Conservation (phyloP, 1,140 invertebrate species). For the Micrasema minimum region DNA sequence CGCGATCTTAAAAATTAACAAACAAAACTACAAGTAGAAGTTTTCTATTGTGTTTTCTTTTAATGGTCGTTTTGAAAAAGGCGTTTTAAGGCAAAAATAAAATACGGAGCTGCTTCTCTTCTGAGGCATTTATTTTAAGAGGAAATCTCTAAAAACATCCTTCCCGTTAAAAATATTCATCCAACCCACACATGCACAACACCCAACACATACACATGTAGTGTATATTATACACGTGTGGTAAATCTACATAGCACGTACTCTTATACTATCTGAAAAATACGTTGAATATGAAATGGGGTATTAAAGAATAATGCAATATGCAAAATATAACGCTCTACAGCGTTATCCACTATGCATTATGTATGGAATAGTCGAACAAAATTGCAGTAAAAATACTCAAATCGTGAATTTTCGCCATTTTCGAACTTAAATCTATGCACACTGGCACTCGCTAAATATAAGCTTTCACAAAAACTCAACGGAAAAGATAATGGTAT, state of each 20-base stretch:
- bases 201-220: background rate
- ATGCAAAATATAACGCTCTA: constrained; percentile 7
- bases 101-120: no score
- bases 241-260: background rate
- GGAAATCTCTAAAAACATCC: no score
- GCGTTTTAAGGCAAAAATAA: no score
- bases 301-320: constrained; percentile 15
- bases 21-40: no score
- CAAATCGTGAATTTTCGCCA: constrained; percentile 11
- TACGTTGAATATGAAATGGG: constrained; percentile 10
- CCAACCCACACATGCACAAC: background rate
- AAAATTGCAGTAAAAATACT: constrained; percentile 13
- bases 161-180: no score
- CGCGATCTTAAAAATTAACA: no score
- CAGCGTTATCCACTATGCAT: background rate
- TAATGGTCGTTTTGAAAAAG: no score
- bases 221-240: no score
- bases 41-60: no score
- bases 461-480: background rate
- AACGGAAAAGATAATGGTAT: no score
- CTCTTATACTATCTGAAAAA: constrained; percentile 7
- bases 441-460: constrained; percentile 8
- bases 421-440: constrained; percentile 1
- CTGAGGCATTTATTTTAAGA: no score
- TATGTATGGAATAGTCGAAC: constrained; percentile 15